Percentiles rank a stretch among this genome's conserved stretches.
phyloP scores from a whole-genome alignment of 2,113 vertebrate species.

The Coracopsis vasa region DNA sequence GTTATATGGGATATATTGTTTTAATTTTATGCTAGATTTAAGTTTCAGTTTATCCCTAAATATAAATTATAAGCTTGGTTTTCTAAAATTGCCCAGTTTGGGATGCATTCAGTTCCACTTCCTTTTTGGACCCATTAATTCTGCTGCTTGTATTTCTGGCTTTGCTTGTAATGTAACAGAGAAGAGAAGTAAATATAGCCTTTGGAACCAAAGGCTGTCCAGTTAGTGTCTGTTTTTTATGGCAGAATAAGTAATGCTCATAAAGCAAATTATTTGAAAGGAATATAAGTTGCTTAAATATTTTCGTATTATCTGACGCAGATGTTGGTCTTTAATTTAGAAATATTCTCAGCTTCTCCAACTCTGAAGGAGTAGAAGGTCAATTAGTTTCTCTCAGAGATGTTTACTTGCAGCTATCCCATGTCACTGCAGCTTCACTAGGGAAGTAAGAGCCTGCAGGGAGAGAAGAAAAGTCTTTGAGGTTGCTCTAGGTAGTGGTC shows the following conservation, averaged over 20 bases:
- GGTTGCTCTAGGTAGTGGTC: not conserved
- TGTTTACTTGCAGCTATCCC: not conserved
- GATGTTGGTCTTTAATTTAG: not conserved
- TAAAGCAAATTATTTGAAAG: not conserved
- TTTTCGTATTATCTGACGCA: not conserved
- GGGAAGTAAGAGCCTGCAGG: not conserved
- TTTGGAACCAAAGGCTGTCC: not conserved
- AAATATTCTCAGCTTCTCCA: not conserved
- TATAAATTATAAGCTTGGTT: not conserved
- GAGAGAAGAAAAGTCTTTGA: not conserved
- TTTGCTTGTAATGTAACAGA: not conserved
- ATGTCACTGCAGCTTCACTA: not conserved
- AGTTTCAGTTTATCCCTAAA: not conserved
- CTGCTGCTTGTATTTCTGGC: not conserved
- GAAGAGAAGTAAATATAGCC: not conserved
- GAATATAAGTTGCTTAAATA: not conserved
- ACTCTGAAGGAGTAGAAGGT: not conserved
- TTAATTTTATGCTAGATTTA: not conserved
- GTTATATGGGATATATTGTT: not conserved
- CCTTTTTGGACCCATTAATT: not conserved
- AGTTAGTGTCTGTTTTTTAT: not conserved
- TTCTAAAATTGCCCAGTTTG: not conserved
- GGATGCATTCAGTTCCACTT: not conserved
- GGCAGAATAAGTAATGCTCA: not conserved
- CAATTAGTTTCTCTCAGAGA: not conserved